These are phyloP conservation scores for Artibeus lituratus DNA, from an alignment of 2,797 vertebrate genomes.

Conservation along the genomic window DNA sequence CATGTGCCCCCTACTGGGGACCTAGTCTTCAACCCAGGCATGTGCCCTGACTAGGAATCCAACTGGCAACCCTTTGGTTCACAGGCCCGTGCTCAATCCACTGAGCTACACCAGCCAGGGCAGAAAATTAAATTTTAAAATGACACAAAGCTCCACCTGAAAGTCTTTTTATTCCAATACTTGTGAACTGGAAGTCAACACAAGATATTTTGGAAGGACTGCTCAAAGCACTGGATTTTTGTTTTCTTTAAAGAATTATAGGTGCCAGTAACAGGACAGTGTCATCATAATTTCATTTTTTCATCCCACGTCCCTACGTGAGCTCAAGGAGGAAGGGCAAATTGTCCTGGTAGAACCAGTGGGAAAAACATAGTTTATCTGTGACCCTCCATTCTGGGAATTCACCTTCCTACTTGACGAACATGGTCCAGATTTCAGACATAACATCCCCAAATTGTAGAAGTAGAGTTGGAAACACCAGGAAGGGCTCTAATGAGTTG, in stretches of 20 bases:
- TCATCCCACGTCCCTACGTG: neutral
- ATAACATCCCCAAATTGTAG: neutral
- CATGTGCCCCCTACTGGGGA: too few species aligned
- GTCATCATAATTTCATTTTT: neutral
- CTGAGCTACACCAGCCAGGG: too few species aligned
- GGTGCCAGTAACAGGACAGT: neutral
- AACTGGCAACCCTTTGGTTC: too few species aligned
- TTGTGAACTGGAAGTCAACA: neutral
- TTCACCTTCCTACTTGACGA: neutral
- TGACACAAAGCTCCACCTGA: neutral
- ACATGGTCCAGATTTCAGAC: neutral
- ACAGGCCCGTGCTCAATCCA: too few species aligned
- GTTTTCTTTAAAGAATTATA: neutral
- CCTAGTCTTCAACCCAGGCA: too few species aligned
- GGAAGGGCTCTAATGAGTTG: neutral
- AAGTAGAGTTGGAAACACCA: neutral
- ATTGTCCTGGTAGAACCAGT: neutral
- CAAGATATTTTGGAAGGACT: neutral
- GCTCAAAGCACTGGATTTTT: neutral
- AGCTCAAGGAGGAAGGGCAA: neutral
- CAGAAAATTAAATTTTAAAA: conserved; percentile 24
- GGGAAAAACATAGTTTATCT: neutral
- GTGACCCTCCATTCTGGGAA: neutral
- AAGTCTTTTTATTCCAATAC: neutral
- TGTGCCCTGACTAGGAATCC: too few species aligned